phyloP scores from a whole-genome alignment of 1,140 invertebrate genomes.

The Telenomus remus region DNA sequence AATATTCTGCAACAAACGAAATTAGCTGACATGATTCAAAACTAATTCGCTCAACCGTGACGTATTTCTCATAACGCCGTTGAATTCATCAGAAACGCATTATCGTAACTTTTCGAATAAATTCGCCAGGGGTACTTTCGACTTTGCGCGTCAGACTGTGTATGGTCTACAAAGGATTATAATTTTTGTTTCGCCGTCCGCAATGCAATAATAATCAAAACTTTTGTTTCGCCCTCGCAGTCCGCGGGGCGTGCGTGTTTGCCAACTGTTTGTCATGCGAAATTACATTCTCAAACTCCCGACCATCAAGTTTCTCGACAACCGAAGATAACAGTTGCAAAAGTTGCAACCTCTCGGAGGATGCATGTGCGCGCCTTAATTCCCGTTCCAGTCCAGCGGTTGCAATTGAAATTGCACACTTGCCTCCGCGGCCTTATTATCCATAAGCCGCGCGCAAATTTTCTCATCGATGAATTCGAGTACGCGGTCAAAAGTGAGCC shows the following conservation, averaged over 20 bases:
- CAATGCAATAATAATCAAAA: constrained; percentile 36
- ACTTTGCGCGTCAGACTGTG: background rate
- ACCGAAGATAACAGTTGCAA: constrained; percentile 25
- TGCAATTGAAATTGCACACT: constrained; percentile 18
- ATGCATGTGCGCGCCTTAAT: constrained; percentile 14
- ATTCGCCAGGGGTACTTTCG: background rate
- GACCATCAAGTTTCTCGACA: constrained; percentile 13
- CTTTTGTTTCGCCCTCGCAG: background rate
- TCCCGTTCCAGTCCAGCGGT: constrained; percentile 8
- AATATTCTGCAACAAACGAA: too few species aligned
- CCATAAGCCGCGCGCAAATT: constrained; percentile 5
- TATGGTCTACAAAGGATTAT: constrained; percentile 20
- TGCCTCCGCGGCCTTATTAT: constrained; percentile 4
- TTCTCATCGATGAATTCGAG: too few species aligned
- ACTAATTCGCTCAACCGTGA: background rate
- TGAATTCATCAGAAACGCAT: constrained; percentile 15
- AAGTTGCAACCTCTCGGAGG: constrained; percentile 13
- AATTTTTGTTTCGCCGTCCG: constrained; percentile 28
- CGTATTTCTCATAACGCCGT: background rate
- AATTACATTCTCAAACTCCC: constrained; percentile 35
- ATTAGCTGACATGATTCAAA: too few species aligned
- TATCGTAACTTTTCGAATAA: constrained; percentile 18
- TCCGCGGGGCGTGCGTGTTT: constrained; percentile 10
- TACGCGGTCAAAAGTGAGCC: too few species aligned
- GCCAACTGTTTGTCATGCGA: constrained; percentile 26